Percentiles rank a stretch among this genome's conserved stretches.
Conservation (phyloP, 1,140 invertebrate species). For the Saxidomus purpurata region DNA sequence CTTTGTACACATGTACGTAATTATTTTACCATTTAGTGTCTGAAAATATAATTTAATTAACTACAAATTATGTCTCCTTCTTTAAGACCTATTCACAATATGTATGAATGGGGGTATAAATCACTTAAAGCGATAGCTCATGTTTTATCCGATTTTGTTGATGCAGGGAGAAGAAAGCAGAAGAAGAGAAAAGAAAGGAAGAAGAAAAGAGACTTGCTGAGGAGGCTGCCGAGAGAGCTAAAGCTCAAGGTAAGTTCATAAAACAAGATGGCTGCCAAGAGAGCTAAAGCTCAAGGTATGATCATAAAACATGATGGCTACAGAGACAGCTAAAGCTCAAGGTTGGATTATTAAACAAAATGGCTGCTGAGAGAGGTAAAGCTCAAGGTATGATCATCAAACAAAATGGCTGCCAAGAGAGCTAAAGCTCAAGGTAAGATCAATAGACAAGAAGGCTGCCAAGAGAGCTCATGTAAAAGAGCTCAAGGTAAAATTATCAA, state of each 20-base stretch:
- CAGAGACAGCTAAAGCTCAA: conserved; percentile 58
- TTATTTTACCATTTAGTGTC: too few species aligned
- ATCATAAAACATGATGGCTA: too few species aligned
- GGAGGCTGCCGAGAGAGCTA: conserved; percentile 55
- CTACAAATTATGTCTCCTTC: too few species aligned
- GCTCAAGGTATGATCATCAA: conserved; percentile 64
- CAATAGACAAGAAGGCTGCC: too few species aligned
- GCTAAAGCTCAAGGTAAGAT: conserved; percentile 62
- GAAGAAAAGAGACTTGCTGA: conserved; percentile 84
- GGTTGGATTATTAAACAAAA: too few species aligned
- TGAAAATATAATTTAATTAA: too few species aligned
- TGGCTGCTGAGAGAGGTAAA: conserved; percentile 52
- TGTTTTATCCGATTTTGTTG: too few species aligned
- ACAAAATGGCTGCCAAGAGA: conserved; percentile 41
- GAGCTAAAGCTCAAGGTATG: conserved; percentile 61
- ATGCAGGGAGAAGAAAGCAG: conserved; percentile 89
- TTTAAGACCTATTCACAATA: too few species aligned
- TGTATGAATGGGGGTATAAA: too few species aligned
- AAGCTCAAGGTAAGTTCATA: conserved; percentile 64
- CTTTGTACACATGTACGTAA: too few species aligned
- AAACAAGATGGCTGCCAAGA: conserved; percentile 52
- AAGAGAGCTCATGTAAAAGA: conserved; percentile 37
- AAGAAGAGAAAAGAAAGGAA: conserved; percentile 90
- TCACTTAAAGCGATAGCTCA: too few species aligned
- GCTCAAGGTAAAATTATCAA: conserved; percentile 42